Evolutionary conservation across 2,797 vertebrate genomes (phyloP), one percentile per base, ranked within the genome.

Genomic region (Nannoperca australis): DNA sequence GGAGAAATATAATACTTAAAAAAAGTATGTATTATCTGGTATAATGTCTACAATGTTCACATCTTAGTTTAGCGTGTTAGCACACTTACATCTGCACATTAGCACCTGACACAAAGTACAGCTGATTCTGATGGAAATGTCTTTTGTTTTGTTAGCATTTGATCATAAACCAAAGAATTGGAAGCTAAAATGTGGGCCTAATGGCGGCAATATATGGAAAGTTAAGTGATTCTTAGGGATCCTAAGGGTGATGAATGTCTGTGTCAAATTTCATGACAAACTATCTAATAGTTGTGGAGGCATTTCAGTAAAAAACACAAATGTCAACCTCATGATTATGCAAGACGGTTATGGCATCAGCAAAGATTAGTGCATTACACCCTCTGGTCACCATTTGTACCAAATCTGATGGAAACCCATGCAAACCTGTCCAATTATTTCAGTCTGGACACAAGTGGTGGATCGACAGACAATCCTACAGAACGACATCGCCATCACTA

Each of bases 1-100:
- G 47, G 36, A 53, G 38, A 85, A 73, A 82, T 76, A 4, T 56
- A 30, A 49, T 68, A 71, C 42, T 32, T 53, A 7, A 34, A 68
- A 5, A 75, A 71, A 78, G 24, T 27, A 27, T 27, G 24, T 36
- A 22, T 32, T 36, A 59, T 3, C 30, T 38, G 17, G 10, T 27
- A 17, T 18, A 49, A 18, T n/a, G 34, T 53, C 53, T 40, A 51
- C 13, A 27, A 40, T 27, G 22, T 58, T 38, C 14, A 10, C 22
- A 32, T 34, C 8, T 51, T 17, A 51, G 45, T 40, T 61, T 22
- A 62, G 32, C 8, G 2, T 34, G 9, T 42, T 42, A 42, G 47
- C 59, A 11, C 6, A 20, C 45, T 27, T 20, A 38, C 45, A 42
- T 40, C n/a, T 36, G 36, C 5, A 4, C 15, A n/a, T 32, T 36